Conservation (phyloP, 2,888 invertebrate genomes). For the Onthophagus sagittarius region DNA sequence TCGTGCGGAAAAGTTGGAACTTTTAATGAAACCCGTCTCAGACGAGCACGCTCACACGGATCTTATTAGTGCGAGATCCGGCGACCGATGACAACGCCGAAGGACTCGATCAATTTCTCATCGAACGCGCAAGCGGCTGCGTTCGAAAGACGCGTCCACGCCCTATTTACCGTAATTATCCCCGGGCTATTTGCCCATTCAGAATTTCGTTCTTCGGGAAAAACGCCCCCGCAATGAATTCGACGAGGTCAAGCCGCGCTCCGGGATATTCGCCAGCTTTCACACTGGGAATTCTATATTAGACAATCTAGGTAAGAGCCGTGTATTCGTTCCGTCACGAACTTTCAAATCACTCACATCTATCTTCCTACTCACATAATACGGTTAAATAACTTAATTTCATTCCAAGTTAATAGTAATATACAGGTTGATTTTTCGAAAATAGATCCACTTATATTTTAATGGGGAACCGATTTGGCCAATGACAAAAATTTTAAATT, state of each 20-base stretch:
- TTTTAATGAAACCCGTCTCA: not conserved
- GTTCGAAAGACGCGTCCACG: not conserved
- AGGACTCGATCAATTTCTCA: not conserved
- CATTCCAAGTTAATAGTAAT: no score
- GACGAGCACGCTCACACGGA: not conserved
- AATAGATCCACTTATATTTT: no score
- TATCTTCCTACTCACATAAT: not conserved
- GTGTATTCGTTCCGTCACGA: not conserved
- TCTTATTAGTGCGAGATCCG: not conserved
- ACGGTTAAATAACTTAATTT: not conserved
- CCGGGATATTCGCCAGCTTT: not conserved
- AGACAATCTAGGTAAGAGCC: conserved; percentile 12
- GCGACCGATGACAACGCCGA: not conserved
- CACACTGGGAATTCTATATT: conserved; percentile 11
- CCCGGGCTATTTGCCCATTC: conserved; percentile 1
- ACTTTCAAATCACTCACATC: not conserved
- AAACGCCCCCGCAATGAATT: not conserved
- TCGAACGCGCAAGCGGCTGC: not conserved
- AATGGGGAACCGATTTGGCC: no score
- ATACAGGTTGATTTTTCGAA: no score
- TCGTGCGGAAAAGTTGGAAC: not conserved
- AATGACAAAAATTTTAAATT: no score
- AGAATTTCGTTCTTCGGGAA: not conserved
- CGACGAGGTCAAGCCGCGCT: conserved; percentile 2
- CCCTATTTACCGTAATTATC: conserved; percentile 12